phyloP scores from a whole-genome alignment of 2,797 vertebrate species.

The Adrianichthys oophorus region DNA sequence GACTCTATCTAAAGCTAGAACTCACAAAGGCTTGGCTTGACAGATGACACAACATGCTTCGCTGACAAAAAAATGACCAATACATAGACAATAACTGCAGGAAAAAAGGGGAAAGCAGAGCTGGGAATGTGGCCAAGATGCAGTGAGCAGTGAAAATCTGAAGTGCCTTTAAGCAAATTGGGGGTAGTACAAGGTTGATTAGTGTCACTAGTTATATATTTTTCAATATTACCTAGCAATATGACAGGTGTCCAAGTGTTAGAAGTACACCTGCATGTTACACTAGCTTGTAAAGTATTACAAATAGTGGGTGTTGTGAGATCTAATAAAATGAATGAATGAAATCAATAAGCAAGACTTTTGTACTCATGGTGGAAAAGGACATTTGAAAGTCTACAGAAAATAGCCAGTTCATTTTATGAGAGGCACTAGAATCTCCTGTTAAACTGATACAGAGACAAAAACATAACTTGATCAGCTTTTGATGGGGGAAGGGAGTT shows the following conservation, averaged over 20 bases:
- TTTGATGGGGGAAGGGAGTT: constrained; percentile 28
- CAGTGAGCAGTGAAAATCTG: constrained; percentile 46
- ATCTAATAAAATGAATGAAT: constrained; percentile 30
- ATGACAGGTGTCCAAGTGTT: constrained; percentile 40
- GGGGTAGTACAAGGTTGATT: constrained; percentile 30
- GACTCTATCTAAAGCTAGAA: constrained; percentile 24
- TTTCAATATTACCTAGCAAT: no score
- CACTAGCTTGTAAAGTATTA: constrained; percentile 44
- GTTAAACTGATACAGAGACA: constrained; percentile 34
- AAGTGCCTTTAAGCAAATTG: constrained; percentile 32
- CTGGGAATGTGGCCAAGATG: constrained; percentile 49
- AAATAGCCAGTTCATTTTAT: constrained; percentile 1
- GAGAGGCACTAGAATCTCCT: not conserved
- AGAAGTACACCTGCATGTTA: constrained; percentile 44
- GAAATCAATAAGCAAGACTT: constrained; percentile 18
- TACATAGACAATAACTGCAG: constrained; percentile 19
- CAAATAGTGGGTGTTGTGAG: constrained; percentile 38
- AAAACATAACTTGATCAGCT: constrained; percentile 42
- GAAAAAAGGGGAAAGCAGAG: constrained; percentile 24
- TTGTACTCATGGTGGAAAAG: constrained; percentile 2
- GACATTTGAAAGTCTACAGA: constrained; percentile 4
- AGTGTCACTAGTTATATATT: constrained; percentile 25
- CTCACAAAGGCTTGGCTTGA: not conserved
- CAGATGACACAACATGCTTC: not conserved
- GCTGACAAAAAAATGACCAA: constrained; percentile 39